Conservation (phyloP, 2,797 vertebrate species). For the Falco berigora region DNA sequence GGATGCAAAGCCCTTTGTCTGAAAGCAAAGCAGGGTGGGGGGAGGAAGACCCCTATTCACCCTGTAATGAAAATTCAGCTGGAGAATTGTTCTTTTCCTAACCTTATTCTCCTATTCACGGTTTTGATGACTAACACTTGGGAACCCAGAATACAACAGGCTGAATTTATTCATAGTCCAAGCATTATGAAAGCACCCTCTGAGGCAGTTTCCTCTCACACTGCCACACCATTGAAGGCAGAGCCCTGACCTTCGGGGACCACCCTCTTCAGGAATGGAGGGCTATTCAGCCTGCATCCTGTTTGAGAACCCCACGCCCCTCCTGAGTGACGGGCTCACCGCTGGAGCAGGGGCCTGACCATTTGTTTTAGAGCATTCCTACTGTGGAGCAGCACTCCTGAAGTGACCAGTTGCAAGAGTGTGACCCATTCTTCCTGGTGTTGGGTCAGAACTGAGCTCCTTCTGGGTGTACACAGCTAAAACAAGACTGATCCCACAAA, state of each 20-base stretch:
- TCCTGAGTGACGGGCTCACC: background rate
- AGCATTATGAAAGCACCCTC: conserved; percentile 45
- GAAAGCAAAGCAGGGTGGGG: background rate
- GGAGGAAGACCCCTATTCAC: background rate
- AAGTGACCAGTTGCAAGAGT: background rate
- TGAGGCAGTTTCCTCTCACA: conserved; percentile 56
- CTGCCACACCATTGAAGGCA: conserved; percentile 43
- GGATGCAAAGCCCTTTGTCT: background rate
- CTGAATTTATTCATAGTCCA: conserved; percentile 16
- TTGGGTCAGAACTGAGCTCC: background rate
- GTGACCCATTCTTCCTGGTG: background rate
- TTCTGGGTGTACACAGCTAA: background rate
- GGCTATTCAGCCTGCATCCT: conserved; percentile 63
- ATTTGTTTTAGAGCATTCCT: background rate
- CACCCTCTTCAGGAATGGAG: conserved; percentile 61
- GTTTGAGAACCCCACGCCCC: conserved; percentile 1
- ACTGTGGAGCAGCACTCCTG: background rate
- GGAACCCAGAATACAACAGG: background rate
- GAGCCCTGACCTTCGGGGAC: conserved; percentile 60
- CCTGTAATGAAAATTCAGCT: background rate
- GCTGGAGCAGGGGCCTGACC: background rate
- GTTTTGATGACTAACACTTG: conserved; percentile 14
- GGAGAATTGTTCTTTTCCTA: conserved; percentile 21
- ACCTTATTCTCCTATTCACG: conserved; percentile 7
- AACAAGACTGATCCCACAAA: background rate